Percentiles rank a stretch among this genome's conserved stretches.
Conservation (phyloP, 2,888 invertebrate species). For the Polydrusus pterygomalis region DNA sequence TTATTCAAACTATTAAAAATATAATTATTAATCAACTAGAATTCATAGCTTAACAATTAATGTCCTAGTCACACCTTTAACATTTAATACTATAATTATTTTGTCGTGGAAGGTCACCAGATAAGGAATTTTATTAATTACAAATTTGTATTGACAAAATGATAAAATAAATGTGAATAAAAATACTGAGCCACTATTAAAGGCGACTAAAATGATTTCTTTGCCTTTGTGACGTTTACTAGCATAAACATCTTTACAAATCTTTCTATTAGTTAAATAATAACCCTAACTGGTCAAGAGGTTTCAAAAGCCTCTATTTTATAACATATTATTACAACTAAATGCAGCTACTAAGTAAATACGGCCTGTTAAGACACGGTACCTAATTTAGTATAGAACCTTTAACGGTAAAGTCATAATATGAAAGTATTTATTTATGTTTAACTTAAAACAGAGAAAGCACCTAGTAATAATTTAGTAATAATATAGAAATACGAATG, state of each 20-base stretch:
- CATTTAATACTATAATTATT: slow-evolving; percentile 17
- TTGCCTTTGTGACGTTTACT: background rate
- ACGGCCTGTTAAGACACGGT: slow-evolving; percentile 5
- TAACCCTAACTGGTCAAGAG: no score
- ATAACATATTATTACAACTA: slow-evolving; percentile 12
- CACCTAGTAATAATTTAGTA: slow-evolving; percentile 15
- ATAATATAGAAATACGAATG: slow-evolving; percentile 16
- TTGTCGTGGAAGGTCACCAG: slow-evolving; percentile 15
- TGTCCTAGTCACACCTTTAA: slow-evolving; percentile 17
- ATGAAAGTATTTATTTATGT: slow-evolving; percentile 21
- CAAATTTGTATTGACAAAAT: slow-evolving; percentile 36
- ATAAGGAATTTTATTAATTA: slow-evolving; percentile 32
- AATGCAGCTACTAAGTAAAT: slow-evolving; percentile 14
- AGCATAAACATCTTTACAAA: no score
- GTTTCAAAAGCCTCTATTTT: background rate
- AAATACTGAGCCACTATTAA: no score
- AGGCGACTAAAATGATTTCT: background rate
- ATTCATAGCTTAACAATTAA: slow-evolving; percentile 13
- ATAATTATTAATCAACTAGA: background rate
- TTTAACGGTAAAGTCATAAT: slow-evolving; percentile 15
- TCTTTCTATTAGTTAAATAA: no score
- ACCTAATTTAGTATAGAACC: slow-evolving; percentile 3
- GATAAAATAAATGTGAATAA: background rate
- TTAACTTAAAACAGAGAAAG: slow-evolving; percentile 8
- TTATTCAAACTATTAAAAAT: slow-evolving; percentile 1